These are phyloP conservation scores for Bombyx mori DNA, from an alignment of 1,140 invertebrate species.

Conservation along the genomic window ASM3026992v2 NC_085107.1:4792001-4792500, in stretches of 20 bases:
- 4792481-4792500: too few relatives aligned
- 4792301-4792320: conserved; percentile 11
- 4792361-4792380: too few relatives aligned
- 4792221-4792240: conserved; percentile 36
- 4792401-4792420: too few relatives aligned
- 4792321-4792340: too few relatives aligned
- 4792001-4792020: conserved; percentile 41
- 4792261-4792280: conserved; percentile 15
- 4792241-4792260: conserved; percentile 40
- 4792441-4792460: too few relatives aligned
- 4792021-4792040: conserved; percentile 25
- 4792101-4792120: conserved; percentile 42
- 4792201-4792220: conserved; percentile 44
- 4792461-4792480: too few relatives aligned
- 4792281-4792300: conserved; percentile 6
- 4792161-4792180: conserved; percentile 53
- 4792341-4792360: too few relatives aligned
- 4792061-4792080: conserved; percentile 47
- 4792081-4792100: conserved; percentile 58
- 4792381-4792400: too few relatives aligned
- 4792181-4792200: conserved; percentile 47
- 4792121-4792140: conserved; percentile 50
- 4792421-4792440: too few relatives aligned
- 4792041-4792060: conserved; percentile 16
- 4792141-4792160: conserved; percentile 47